phyloP scores from a whole-genome alignment of 1,140 invertebrate species.

The Monochamus saltuarius region DNA sequence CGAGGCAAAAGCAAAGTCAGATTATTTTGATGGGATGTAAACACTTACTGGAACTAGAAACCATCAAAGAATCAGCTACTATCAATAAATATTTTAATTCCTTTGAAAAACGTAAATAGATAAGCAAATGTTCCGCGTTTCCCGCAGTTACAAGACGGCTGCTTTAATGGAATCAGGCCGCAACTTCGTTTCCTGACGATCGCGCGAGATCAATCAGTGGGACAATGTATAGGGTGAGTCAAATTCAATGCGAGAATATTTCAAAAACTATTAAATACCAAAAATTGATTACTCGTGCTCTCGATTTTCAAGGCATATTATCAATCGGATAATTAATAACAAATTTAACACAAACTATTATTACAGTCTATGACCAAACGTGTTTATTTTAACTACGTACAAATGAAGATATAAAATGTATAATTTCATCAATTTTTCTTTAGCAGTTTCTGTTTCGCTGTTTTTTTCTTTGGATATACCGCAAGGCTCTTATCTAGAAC shows the following conservation, averaged over 20 bases:
- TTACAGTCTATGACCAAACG: too few species aligned
- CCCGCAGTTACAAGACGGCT: slow-evolving; percentile 20
- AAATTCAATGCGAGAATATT: not conserved
- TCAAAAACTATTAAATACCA: not conserved
- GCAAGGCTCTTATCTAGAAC: too few species aligned
- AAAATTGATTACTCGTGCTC: not conserved
- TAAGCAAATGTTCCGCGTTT: slow-evolving; percentile 44
- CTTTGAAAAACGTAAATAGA: slow-evolving; percentile 44
- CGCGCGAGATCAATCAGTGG: not conserved
- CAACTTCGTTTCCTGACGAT: too few species aligned
- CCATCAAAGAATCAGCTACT: slow-evolving; percentile 45
- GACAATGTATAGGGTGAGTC: not conserved
- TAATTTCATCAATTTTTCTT: too few species aligned
- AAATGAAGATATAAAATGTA: too few species aligned
- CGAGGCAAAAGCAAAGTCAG: slow-evolving; percentile 35
- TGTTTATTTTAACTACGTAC: too few species aligned
- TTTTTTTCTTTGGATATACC: too few species aligned
- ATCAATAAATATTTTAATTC: slow-evolving; percentile 48
- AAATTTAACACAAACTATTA: too few species aligned
- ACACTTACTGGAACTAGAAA: slow-evolving; percentile 45
- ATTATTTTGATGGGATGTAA: slow-evolving; percentile 44
- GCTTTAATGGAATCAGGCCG: not conserved
- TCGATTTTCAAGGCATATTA: too few species aligned
- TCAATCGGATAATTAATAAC: too few species aligned
- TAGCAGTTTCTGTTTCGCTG: too few species aligned